These are phyloP conservation scores for Mesitornis unicolor DNA, from an alignment of 2,113 vertebrate species.

Conservation along the genomic window DNA sequence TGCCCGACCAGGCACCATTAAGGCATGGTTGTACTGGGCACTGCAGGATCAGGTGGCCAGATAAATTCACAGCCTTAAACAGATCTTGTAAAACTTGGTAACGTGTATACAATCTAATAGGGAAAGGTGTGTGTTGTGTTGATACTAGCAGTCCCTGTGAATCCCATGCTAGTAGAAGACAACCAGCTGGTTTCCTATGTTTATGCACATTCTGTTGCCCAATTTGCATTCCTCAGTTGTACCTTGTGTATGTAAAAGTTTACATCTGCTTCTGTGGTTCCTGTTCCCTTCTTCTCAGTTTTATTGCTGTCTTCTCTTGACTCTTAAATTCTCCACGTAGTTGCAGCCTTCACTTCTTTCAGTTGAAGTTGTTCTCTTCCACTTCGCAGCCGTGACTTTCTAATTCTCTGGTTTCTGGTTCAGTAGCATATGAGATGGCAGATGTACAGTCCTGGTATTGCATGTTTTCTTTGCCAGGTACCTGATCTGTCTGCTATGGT, in stretches of 20 bases:
- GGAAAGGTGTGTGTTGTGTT: not conserved
- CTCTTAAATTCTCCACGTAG: not conserved
- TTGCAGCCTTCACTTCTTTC: not conserved
- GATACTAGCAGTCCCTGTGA: not conserved
- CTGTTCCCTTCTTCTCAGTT: not conserved
- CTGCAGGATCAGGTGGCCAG: not conserved
- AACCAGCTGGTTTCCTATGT: not conserved
- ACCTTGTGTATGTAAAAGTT: not conserved
- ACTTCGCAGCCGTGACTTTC: not conserved
- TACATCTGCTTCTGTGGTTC: not conserved
- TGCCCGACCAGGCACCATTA: not conserved
- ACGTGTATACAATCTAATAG: not conserved
- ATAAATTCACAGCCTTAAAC: not conserved
- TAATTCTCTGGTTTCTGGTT: not conserved
- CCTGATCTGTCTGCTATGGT: not conserved
- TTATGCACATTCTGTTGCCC: not conserved
- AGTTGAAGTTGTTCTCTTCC: not conserved
- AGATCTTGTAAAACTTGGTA: not conserved
- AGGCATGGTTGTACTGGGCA: not conserved
- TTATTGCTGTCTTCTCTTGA: not conserved
- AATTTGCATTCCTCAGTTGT: not conserved
- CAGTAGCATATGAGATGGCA: fast-evolving
- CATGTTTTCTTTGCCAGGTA: not conserved
- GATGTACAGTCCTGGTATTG: not conserved
- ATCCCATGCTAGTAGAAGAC: not conserved